Conservation (phyloP, 2,888 invertebrate genomes). For the Apomyelois bistriatella region DNA sequence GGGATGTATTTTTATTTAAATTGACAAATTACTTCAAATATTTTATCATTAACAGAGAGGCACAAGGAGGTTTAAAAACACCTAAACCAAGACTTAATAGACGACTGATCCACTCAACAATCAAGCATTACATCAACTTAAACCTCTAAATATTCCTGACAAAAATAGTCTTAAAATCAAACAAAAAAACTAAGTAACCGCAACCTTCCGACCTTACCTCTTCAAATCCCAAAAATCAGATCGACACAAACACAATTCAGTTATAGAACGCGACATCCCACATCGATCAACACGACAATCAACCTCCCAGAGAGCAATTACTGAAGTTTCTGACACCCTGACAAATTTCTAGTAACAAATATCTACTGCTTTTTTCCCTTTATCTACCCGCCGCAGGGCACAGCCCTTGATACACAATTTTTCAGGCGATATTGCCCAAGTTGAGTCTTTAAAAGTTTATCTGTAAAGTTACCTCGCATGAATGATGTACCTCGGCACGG, state of each 20-base stretch:
- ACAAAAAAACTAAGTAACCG: too few species aligned
- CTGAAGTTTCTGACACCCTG: constrained; percentile 59
- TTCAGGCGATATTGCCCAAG: constrained; percentile 72
- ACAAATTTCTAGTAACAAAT: constrained; percentile 76
- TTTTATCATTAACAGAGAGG: too few species aligned
- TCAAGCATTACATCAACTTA: too few species aligned
- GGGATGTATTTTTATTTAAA: too few species aligned
- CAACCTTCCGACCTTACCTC: too few species aligned
- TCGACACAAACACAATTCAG: not conserved
- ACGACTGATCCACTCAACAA: too few species aligned
- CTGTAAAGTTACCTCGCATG: constrained; percentile 59
- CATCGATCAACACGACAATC: constrained; percentile 28
- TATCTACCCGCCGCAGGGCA: constrained; percentile 69
- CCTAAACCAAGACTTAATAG: too few species aligned
- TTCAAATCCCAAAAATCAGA: too few species aligned
- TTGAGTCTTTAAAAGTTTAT: constrained; percentile 79
- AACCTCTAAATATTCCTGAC: too few species aligned
- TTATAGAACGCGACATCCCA: not conserved
- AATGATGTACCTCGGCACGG: constrained; percentile 65
- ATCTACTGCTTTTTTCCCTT: constrained; percentile 61
- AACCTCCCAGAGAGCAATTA: constrained; percentile 65
- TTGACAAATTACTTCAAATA: too few species aligned
- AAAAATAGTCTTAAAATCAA: too few species aligned
- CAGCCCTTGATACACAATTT: constrained; percentile 71
- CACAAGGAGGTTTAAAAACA: too few species aligned